These are phyloP conservation scores for Ophioninae sp. DNA, from an alignment of 2,888 invertebrate genomes.

Conservation along the genomic window DNA sequence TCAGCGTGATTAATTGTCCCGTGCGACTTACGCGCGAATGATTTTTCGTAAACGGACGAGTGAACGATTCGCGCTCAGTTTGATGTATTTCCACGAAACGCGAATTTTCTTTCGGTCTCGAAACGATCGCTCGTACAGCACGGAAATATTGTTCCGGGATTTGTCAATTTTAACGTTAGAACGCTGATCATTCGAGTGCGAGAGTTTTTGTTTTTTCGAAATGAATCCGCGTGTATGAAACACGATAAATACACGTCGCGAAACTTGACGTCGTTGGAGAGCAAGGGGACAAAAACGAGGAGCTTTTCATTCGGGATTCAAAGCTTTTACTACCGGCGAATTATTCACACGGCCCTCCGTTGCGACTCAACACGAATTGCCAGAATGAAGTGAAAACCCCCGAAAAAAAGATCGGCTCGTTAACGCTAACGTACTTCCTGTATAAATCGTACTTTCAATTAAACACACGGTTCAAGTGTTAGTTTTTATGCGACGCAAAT, in stretches of 20 bases:
- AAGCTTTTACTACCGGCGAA: constrained; percentile 32
- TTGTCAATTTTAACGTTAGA: not conserved
- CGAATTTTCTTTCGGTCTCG: not conserved
- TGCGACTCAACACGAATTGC: constrained; percentile 20
- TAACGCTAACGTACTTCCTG: not conserved
- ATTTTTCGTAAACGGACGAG: constrained; percentile 13
- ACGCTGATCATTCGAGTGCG: not conserved
- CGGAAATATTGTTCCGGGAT: not conserved
- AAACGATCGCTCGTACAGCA: constrained; percentile 2
- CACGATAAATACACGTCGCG: not conserved
- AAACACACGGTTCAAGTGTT: not conserved
- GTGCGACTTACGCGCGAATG: constrained; percentile 22
- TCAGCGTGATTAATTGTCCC: constrained; percentile 48
- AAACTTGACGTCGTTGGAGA: not conserved
- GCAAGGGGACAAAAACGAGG: not conserved
- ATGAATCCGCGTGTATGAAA: not conserved
- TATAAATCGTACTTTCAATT: not conserved
- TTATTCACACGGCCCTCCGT: constrained; percentile 8
- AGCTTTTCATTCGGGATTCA: constrained; percentile 25
- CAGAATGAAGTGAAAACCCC: constrained; percentile 14
- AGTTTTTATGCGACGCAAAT: not conserved
- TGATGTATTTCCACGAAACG: constrained; percentile 12
- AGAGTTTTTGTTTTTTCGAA: not conserved
- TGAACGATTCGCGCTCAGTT: constrained; percentile 15
- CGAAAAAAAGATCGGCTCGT: not conserved